These are phyloP conservation scores for Scolanthus callimorphus DNA, from an alignment of 92 coral and sea anemone genomes.

Conservation along the genomic window DNA sequence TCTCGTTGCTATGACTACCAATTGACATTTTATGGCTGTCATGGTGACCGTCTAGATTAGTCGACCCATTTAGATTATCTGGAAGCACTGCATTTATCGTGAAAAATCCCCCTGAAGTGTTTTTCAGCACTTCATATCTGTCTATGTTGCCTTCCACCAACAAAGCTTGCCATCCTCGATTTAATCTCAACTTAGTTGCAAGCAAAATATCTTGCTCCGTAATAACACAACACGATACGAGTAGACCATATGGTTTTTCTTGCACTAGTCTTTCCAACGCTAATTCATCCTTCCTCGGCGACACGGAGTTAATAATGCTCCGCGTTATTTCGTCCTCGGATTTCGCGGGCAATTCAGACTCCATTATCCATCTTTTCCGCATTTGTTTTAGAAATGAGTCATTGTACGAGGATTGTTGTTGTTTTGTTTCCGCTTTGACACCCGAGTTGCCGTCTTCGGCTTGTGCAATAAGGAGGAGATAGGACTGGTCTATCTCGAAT, in stretches of 20 bases:
- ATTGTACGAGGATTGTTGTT: background rate
- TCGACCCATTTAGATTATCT: slow-evolving; percentile 1
- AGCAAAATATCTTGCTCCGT: slow-evolving; percentile 1
- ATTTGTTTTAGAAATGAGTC: too few species aligned
- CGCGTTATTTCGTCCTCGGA: background rate
- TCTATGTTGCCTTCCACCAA: slow-evolving; percentile 15
- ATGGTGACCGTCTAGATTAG: background rate
- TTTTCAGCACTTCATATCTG: background rate
- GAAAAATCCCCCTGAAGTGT: background rate
- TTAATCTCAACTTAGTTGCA: slow-evolving; percentile 2
- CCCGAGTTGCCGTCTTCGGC: slow-evolving; percentile 30
- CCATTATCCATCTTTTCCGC: slow-evolving; percentile 1
- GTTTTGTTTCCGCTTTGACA: background rate
- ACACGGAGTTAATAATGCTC: background rate
- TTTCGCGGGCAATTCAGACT: background rate
- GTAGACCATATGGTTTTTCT: slow-evolving; percentile 12
- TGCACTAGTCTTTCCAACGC: slow-evolving; percentile 6
- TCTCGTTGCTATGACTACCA: background rate
- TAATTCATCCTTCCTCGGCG: background rate
- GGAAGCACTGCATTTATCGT: slow-evolving; percentile 12
- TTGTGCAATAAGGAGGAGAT: slow-evolving; percentile 42
- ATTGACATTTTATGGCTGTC: background rate
- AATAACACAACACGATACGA: slow-evolving; percentile 20
- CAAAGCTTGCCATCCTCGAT: slow-evolving; percentile 16
- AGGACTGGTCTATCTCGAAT: slow-evolving; percentile 60